Evolutionary conservation across 2,113 vertebrate genomes (phyloP).

Genomic region (Eclectus roratus): DNA sequence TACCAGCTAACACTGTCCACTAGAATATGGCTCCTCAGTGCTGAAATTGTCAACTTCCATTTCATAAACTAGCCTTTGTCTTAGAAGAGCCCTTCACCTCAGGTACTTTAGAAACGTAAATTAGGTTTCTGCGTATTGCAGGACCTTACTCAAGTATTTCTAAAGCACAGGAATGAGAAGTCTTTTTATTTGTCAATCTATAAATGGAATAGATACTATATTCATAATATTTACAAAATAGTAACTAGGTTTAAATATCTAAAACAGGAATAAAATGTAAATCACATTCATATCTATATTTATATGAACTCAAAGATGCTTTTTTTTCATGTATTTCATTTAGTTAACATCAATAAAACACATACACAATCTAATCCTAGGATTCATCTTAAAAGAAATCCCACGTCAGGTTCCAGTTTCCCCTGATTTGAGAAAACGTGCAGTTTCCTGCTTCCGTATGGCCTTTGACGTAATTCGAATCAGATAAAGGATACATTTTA

Average conservation of each 20-base stretch:
- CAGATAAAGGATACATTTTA: not conserved
- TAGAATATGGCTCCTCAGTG: not conserved
- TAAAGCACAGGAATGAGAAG: not conserved
- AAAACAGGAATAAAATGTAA: not conserved
- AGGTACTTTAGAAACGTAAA: not conserved
- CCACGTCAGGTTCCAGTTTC: accelerated
- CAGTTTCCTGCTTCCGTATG: not conserved
- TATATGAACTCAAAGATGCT: not conserved
- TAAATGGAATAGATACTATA: not conserved
- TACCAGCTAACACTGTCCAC: too few species aligned
- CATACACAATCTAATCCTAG: not conserved
- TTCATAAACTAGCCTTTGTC: not conserved
- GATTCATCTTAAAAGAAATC: not conserved
- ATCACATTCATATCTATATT: not conserved
- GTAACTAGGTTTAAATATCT: not conserved
- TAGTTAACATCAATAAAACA: not conserved
- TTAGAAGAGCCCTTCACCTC: not conserved
- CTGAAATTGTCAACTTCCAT: not conserved
- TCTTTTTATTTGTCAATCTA: not conserved
- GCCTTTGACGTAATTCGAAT: not conserved
- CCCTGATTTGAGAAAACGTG: not conserved
- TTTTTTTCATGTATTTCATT: not conserved
- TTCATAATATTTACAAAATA: not conserved
- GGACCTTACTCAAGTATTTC: not conserved
- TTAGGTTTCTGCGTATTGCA: not conserved